Evolutionary conservation across 2,888 invertebrate species (phyloP), one percentile per base, ranked within the genome.

Genomic region (Rapana venosa): DNA sequence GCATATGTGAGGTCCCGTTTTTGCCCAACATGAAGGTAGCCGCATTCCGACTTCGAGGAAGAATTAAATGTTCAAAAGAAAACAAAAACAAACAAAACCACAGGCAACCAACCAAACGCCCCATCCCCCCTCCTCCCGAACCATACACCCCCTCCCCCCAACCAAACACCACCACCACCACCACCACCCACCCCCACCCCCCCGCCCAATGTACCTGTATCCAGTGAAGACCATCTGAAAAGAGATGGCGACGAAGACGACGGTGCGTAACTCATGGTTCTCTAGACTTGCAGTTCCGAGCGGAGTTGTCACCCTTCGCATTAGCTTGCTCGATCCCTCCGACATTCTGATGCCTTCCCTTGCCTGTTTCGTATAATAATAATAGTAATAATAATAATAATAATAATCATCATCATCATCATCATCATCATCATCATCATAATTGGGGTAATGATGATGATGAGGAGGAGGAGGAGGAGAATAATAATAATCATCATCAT

Each of bases 141-240:
- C n/a, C n/a, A n/a, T n/a, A n/a, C 58, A 8, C 58, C 15, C 58
- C 58, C 58, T 58, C 58, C 58, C 58, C 15, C 58, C 58, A 13
- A 13, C 58, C 58, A 13, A 17, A 11, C 74, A 11, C 22, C 74
- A 5, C 22, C 22, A 11, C n/a, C 22, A 17, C 74, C n/a, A 6
- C 22, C 74, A 5, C 74, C 22, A 20, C 74, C 74, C 74, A n/a
- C 77, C 13, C 77, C 11, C 26, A n/a, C 22, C n/a, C 22, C 20
- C 22, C 74, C n/a, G 15, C 32, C 77, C 77, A 77, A 22, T 87
- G 32, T 36, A 91, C 91, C 91, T 95, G 95, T 32, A 95, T 11
- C 90, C 90, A 4, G 92, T 91, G 86, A 91, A 92, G 36, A 91
- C 91, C 17, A 90, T 35, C 47, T 91, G 91, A 87, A 92, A 92